These are phyloP conservation scores for Drosophila orena DNA, from an alignment of 1,140 invertebrate species.

Conservation along the genomic window DNA sequence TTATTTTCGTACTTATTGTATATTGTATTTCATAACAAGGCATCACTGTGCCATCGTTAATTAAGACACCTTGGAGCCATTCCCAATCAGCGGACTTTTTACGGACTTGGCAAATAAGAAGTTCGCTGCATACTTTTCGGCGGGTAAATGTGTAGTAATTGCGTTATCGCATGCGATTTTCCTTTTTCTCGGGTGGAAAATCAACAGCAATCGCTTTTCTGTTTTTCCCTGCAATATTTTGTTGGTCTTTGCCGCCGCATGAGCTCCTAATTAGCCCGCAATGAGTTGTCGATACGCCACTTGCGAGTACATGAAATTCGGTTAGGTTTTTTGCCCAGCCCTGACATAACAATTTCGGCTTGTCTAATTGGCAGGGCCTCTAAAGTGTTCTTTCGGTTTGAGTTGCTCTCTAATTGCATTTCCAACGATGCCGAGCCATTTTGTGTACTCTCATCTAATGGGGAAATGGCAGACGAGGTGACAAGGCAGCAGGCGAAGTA, in stretches of 20 bases:
- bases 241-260: constrained; percentile 42
- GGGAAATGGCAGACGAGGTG: constrained; percentile 7
- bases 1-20: background rate
- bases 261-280: constrained; percentile 75
- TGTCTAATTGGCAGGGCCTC: constrained; percentile 55
- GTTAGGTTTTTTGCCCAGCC: constrained; percentile 26
- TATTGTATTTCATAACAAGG: background rate
- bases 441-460: constrained; percentile 64
- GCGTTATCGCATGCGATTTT: constrained; percentile 33
- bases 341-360: constrained; percentile 66
- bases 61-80: background rate
- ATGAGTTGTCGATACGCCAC: constrained; percentile 67
- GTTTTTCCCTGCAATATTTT: constrained; percentile 13
- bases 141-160: constrained; percentile 11
- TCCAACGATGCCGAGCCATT: constrained; percentile 53
- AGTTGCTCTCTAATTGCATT: constrained; percentile 70
- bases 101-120: background rate
- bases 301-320: constrained; percentile 52
- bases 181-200: constrained; percentile 33
- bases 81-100: constrained; percentile 1
- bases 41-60: constrained; percentile 6
- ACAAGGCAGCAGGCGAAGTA: background rate
- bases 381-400: constrained; percentile 36
- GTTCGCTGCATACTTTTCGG: constrained; percentile 52
- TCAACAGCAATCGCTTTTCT: constrained; percentile 27